Conservation (phyloP, 92 coral and sea anemone species). For the Porites lobata region DNA sequence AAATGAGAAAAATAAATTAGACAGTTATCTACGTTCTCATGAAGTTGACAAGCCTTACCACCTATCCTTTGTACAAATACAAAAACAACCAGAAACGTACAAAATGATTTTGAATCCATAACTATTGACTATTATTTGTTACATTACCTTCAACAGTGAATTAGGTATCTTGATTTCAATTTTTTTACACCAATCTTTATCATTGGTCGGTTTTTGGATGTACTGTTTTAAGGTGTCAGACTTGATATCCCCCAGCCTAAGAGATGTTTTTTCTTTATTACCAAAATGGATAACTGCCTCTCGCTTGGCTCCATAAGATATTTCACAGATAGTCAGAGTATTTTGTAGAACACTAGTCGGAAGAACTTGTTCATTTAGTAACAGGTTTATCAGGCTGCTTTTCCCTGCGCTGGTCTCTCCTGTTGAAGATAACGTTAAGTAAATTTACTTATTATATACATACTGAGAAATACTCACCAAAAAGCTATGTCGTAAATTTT, state of each 20-base stretch:
- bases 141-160: not conserved
- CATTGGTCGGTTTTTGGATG: not conserved
- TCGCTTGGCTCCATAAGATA: constrained; percentile 2
- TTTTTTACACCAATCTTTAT: not conserved
- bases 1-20: too few species aligned
- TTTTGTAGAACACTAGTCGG: not conserved
- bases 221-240: not conserved
- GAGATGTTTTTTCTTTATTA: not conserved
- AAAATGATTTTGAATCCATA: too few species aligned
- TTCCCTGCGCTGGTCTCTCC: constrained; percentile 33
- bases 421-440: not conserved
- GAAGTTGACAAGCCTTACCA: too few species aligned
- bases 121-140: too few species aligned
- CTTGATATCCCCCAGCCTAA: too few species aligned
- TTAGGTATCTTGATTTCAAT: constrained; percentile 28
- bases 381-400: constrained; percentile 19
- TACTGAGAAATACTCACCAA: too few species aligned
- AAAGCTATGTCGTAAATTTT: too few species aligned
- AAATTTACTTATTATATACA: too few species aligned
- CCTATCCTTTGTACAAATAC: too few species aligned
- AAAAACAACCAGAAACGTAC: too few species aligned
- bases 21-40: too few species aligned
- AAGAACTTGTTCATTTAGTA: not conserved
- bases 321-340: constrained; percentile 27
- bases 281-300: constrained; percentile 25